Conservation (phyloP, 1,140 invertebrate genomes). For the Manduca sexta region DNA sequence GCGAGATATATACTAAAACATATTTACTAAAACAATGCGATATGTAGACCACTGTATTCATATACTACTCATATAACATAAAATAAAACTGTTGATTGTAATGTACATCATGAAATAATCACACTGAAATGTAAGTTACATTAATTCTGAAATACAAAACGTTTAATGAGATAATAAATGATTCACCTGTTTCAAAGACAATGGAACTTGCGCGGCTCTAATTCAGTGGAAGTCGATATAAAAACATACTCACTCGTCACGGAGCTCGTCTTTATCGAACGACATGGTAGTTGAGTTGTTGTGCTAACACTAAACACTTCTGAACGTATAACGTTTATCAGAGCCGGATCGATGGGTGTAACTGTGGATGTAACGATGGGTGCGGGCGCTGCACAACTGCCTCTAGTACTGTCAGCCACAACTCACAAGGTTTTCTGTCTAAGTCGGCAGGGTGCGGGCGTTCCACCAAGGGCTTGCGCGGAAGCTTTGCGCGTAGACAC, state of each 20-base stretch:
- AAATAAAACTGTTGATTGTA: no score
- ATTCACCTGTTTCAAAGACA: not conserved
- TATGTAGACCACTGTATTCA: no score
- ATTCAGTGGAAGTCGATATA: not conserved
- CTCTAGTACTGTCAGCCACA: constrained; percentile 26
- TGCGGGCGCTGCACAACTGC: constrained; percentile 40
- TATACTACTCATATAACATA: no score
- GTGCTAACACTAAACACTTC: constrained; percentile 31
- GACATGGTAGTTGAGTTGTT: constrained; percentile 46
- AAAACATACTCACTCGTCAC: constrained; percentile 60
- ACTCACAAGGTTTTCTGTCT: constrained; percentile 39
- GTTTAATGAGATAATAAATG: no score
- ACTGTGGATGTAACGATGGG: constrained; percentile 15
- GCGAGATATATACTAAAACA: no score
- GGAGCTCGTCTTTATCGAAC: constrained; percentile 65
- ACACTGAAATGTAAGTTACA: no score
- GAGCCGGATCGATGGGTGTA: constrained; percentile 47
- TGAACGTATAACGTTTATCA: not conserved
- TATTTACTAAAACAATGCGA: no score
- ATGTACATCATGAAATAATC: no score
- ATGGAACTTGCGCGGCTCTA: no score
- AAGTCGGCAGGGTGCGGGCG: constrained; percentile 39
- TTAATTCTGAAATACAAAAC: no score
- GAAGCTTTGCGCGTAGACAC: constrained; percentile 12
- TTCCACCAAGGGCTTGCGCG: constrained; percentile 46